A percentile compares a stretch with the other conserved stretches of the same genome.
Conservation (phyloP, 2,797 vertebrate species). For the Erithacus rubecula region DNA sequence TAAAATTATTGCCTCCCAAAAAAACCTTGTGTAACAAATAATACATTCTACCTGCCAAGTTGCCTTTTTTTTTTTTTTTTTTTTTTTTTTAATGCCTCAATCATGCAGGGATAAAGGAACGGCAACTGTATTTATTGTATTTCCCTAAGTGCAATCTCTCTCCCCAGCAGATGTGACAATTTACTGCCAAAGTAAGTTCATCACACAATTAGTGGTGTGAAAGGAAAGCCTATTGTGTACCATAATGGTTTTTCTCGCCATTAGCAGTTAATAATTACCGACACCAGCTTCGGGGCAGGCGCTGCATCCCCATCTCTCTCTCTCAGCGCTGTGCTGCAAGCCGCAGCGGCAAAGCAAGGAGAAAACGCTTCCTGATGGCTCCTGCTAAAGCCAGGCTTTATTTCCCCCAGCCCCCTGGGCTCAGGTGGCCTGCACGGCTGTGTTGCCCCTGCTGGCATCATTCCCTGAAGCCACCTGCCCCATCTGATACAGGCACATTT, state of each 20-base stretch:
- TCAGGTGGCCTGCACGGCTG: not conserved
- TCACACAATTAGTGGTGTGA: conserved; percentile 75
- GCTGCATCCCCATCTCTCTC: not conserved
- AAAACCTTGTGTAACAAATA: conserved; percentile 14
- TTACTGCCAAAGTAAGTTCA: conserved; percentile 71
- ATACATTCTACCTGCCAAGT: not conserved
- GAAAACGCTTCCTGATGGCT: not conserved
- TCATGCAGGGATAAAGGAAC: conserved; percentile 32
- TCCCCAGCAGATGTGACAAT: conserved; percentile 74
- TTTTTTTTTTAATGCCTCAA: not conserved
- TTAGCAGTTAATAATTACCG: conserved; percentile 76
- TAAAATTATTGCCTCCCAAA: not conserved
- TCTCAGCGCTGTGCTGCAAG: not conserved
- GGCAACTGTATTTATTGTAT: conserved; percentile 68
- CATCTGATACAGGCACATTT: not conserved
- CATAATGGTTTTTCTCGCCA: conserved; percentile 70
- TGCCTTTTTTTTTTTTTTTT: not conserved
- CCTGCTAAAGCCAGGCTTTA: not conserved
- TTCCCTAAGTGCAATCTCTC: conserved; percentile 68
- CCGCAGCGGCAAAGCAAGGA: not conserved
- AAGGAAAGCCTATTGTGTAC: conserved; percentile 72
- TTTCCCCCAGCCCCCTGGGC: not conserved
- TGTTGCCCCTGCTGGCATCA: not conserved
- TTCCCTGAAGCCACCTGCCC: not conserved
- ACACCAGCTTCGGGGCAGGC: conserved; percentile 27